Percentiles rank a stretch among this genome's conserved stretches.
These are phyloP conservation scores for Hemicentrotus pulcherrimus DNA, from an alignment of 35 echinoderm and acorn worm genomes.

Conservation along the genomic window DNA sequence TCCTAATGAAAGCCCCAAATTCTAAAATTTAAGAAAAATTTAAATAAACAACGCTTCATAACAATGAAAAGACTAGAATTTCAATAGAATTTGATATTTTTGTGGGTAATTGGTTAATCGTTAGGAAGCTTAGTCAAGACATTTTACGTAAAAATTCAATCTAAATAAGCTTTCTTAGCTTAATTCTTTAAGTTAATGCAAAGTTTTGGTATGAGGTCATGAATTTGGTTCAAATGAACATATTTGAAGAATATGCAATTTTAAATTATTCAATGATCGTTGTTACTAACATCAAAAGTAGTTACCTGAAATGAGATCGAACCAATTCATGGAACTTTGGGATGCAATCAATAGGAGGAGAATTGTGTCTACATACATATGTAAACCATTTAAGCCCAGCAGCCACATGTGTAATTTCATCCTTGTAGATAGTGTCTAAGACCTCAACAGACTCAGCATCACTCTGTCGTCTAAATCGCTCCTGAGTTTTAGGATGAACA, in stretches of 20 bases:
- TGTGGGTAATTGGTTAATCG: too few relatives aligned
- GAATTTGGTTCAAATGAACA: neutral
- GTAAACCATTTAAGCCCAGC: conserved; percentile 93
- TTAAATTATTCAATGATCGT: neutral
- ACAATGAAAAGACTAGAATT: too few relatives aligned
- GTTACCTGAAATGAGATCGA: conserved; percentile 78
- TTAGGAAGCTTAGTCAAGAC: neutral
- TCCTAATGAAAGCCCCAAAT: too few relatives aligned
- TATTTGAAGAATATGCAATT: neutral
- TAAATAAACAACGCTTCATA: too few relatives aligned
- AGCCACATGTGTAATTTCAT: conserved; percentile 94
- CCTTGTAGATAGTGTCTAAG: conserved; percentile 81
- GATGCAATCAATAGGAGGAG: conserved; percentile 78
- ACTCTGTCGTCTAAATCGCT: conserved; percentile 69
- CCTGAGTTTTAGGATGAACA: conserved; percentile 83
- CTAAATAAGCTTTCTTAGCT: neutral
- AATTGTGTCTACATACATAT: conserved; percentile 70
- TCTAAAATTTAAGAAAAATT: too few relatives aligned
- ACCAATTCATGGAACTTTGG: conserved; percentile 91
- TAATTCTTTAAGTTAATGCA: neutral
- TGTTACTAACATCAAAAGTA: neutral
- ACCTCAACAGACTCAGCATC: conserved; percentile 72
- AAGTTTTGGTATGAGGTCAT: neutral
- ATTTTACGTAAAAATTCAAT: neutral
- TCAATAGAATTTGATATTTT: too few relatives aligned